These are phyloP conservation scores for Zaprionus ghesquierei DNA, from an alignment of 1,140 invertebrate species.

Conservation along the genomic window DNA sequence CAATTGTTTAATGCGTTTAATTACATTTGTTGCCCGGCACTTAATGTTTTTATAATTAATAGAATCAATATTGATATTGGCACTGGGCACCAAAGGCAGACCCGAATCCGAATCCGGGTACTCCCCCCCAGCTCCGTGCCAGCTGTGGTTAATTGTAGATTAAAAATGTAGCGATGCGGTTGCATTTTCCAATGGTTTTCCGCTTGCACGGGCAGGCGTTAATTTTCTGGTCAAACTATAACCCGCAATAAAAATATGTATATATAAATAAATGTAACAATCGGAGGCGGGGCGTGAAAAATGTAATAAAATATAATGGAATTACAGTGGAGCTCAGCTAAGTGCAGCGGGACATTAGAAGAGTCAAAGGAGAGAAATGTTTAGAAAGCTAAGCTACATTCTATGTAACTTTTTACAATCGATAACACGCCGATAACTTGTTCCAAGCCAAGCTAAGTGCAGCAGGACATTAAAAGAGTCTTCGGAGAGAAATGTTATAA, in stretches of 20 bases:
- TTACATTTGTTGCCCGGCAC: conserved; percentile 78
- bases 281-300: not conserved
- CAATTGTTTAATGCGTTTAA: conserved; percentile 81
- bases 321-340: conserved; percentile 15
- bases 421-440: too few relatives aligned
- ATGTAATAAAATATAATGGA: not conserved
- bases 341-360: not conserved
- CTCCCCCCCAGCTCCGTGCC: conserved; percentile 8
- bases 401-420: too few relatives aligned
- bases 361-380: too few relatives aligned
- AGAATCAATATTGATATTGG: conserved; percentile 81
- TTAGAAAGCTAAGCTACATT: too few relatives aligned
- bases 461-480: too few relatives aligned
- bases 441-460: too few relatives aligned
- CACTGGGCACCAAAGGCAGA: not conserved
- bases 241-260: conserved; percentile 27
- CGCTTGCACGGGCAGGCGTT: conserved; percentile 66
- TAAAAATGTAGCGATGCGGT: conserved; percentile 78
- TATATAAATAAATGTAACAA: conserved; percentile 17
- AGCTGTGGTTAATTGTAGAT: conserved; percentile 81
- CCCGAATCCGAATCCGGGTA: not conserved
- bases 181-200: conserved; percentile 25
- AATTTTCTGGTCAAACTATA: conserved; percentile 76
- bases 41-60: conserved; percentile 83
- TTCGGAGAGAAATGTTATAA: too few relatives aligned